Base-by-base conservation (phyloP, 2,888 invertebrate genomes). In the Xylota sylvarum region DNA sequence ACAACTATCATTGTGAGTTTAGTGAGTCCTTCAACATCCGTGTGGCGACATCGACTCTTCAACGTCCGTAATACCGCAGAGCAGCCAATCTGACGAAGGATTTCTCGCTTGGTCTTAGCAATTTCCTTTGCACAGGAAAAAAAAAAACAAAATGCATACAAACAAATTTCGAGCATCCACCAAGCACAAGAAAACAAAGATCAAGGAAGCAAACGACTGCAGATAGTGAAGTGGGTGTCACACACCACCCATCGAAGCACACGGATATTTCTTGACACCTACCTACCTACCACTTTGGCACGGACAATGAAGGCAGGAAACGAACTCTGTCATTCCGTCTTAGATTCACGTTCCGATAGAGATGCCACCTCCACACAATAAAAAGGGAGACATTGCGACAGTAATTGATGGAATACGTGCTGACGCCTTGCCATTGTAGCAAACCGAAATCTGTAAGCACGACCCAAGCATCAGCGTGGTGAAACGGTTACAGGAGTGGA, bases 361-460 rank as follows among this genome's bases (percentile, higher is more conserved):
- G 17, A 76, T 23, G 65, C 60, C 48, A 43, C 48, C 76, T 56
- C 56, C n/a, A 64, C 56, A 79, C 64, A 62, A 74, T 55, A 73
- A 73, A 73, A 43, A 46, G 52, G 43, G 58, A 52, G 67, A 77
- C 65, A 73, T 52, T 55, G 70, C 81, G 77, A 86, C 86, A 73
- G 86, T 82, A 86, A 86, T 86, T 86, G 86, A 86, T 86, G 86
- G 82, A 82, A 73, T 73, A 86, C 86, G 86, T 86, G 86, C 73
- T 69, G 73, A 80, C 55, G 56, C 40, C 40, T 9, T 40, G 40
- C 37, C 46, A 65, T 46, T 48, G 62, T 69, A 69, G 48, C 70
- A 23, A 55, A 74, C 58, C 32, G 19, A 85, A 76, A 80, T 70
- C 74, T 65, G 69, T 72, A 81, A 77, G 76, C 76, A 85, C 72